Evolutionary conservation across 2,888 invertebrate genomes (phyloP).

Genomic region (Ennomos fuscantarius): DNA sequence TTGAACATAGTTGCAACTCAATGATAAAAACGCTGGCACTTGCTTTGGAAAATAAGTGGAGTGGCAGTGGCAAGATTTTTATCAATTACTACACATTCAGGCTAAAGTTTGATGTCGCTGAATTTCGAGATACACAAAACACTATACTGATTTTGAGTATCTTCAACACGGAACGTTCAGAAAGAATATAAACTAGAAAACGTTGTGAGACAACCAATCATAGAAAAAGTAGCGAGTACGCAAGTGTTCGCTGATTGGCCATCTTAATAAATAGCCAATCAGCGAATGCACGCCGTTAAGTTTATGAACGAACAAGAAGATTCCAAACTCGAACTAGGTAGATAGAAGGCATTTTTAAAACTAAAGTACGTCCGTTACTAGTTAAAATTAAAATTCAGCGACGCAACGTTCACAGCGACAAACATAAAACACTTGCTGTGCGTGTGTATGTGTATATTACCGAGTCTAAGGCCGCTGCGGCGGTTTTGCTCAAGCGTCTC

Average conservation of each 20-base stretch:
- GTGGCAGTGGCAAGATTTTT: conserved; percentile 3
- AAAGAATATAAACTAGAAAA: neutral
- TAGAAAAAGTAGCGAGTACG: no score
- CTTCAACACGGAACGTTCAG: conserved; percentile 22
- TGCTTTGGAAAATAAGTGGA: neutral
- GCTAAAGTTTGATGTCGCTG: conserved; percentile 18
- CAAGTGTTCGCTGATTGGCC: no score
- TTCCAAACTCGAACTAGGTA: no score
- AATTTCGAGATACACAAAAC: conserved; percentile 8
- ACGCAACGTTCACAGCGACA: conserved; percentile 52
- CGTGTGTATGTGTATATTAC: conserved; percentile 62
- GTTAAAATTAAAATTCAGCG: conserved; percentile 25
- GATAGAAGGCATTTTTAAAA: no score
- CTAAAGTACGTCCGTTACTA: conserved; percentile 13
- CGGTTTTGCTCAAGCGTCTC: conserved; percentile 76
- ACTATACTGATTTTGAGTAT: conserved; percentile 4
- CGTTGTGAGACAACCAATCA: no score
- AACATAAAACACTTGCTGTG: conserved; percentile 64
- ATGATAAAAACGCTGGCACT: conserved; percentile 31
- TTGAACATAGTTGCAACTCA: conserved; percentile 18
- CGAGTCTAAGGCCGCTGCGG: conserved; percentile 75
- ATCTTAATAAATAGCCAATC: no score
- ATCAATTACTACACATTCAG: conserved; percentile 14
- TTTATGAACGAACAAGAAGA: no score
- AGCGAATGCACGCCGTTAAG: no score